phyloP scores from a whole-genome alignment of 2,888 invertebrate species.

The Baccha elongata region DNA sequence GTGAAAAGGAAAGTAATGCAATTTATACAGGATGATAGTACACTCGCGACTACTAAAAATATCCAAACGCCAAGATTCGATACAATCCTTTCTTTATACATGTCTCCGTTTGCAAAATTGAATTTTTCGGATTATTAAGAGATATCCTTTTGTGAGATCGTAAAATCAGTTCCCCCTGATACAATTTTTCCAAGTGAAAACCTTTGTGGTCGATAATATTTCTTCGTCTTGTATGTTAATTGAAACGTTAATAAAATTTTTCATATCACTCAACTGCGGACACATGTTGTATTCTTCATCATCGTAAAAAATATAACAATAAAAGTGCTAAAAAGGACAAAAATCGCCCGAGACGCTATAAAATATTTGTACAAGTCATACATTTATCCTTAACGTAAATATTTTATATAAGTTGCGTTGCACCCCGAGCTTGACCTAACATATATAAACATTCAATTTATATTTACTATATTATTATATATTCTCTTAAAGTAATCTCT shows the following conservation, averaged over 20 bases:
- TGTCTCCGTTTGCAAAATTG: conserved; percentile 39
- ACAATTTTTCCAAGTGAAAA: background rate
- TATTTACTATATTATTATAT: too few relatives aligned
- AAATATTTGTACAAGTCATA: conserved; percentile 41
- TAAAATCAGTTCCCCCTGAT: conserved; percentile 21
- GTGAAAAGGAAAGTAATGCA: conserved; percentile 44
- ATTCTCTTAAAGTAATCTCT: conserved; percentile 37
- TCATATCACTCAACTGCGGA: conserved; percentile 61
- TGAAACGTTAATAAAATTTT: conserved; percentile 63
- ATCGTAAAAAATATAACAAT: conserved; percentile 56
- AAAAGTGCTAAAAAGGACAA: conserved; percentile 48
- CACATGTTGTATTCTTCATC: conserved; percentile 56
- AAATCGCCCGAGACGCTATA: conserved; percentile 39
- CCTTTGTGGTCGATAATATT: background rate
- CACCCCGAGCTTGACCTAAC: conserved; percentile 45
- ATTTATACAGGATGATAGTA: conserved; percentile 26
- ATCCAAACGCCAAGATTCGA: conserved; percentile 3
- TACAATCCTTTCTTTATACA: background rate
- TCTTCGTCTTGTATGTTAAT: conserved; percentile 46
- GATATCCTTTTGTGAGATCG: conserved; percentile 38
- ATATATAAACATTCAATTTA: conserved; percentile 43
- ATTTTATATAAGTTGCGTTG: conserved; percentile 8
- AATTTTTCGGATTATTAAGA: conserved; percentile 61
- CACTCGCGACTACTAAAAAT: conserved; percentile 41
- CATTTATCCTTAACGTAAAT: conserved; percentile 10